Conservation (phyloP, 2,113 vertebrate species). For the Oxygymnocypris stewartii region DNA sequence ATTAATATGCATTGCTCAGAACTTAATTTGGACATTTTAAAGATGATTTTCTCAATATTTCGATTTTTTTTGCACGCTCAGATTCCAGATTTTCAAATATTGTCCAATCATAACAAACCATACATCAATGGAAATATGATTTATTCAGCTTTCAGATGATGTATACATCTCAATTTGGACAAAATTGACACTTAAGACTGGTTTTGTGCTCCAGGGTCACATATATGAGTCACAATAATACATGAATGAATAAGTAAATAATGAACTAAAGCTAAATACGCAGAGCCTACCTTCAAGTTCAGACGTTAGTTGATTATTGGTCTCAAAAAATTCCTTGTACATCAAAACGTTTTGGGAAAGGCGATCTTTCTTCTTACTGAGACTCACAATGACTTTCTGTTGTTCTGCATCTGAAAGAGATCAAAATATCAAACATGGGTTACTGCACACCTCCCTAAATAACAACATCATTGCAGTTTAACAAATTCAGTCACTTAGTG, state of each 20-base stretch:
- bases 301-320: constrained; percentile 66
- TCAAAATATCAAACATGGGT: not conserved
- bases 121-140: no score
- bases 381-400: constrained; percentile 79
- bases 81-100: no score
- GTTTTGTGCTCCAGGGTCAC: no score
- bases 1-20: no score
- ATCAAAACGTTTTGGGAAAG: constrained; percentile 70
- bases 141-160: no score
- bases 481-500: not conserved
- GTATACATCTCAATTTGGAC: no score
- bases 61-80: no score
- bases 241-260: not conserved
- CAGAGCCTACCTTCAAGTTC: constrained; percentile 78
- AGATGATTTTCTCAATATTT: no score
- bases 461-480: not conserved
- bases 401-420: constrained; percentile 79
- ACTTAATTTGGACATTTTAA: no score
- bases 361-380: constrained; percentile 81
- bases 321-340: constrained; percentile 71
- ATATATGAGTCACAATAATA: no score
- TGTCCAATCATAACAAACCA: no score
- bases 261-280: not conserved
- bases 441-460: not conserved
- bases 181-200: no score